These are phyloP conservation scores for Blera fallax DNA, from an alignment of 2,888 invertebrate species.

Conservation along the genomic window DNA sequence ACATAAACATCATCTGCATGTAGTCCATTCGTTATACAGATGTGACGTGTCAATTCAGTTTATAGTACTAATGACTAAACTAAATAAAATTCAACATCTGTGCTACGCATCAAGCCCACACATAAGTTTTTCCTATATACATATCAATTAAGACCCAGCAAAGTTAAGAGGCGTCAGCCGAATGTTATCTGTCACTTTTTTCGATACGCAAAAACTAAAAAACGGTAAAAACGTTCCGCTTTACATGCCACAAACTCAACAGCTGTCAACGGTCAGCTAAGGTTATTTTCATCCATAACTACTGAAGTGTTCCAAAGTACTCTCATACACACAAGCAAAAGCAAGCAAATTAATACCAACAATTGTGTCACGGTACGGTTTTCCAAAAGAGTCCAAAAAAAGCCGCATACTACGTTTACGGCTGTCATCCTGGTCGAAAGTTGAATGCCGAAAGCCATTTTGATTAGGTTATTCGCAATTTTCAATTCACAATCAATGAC, in stretches of 20 bases:
- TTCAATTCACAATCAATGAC: constrained; percentile 76
- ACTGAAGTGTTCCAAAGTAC: constrained; percentile 1
- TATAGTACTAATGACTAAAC: too few relatives aligned
- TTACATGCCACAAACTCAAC: constrained; percentile 38
- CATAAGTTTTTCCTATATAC: neutral
- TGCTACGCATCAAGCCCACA: neutral
- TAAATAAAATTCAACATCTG: too few relatives aligned
- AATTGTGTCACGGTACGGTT: constrained; percentile 36
- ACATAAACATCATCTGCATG: too few relatives aligned
- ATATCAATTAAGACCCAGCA: constrained; percentile 30
- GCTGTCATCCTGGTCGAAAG: constrained; percentile 36
- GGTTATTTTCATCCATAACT: constrained; percentile 29
- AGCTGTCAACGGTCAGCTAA: constrained; percentile 52
- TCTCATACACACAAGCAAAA: neutral
- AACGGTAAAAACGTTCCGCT: constrained; percentile 18
- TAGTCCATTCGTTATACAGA: too few relatives aligned
- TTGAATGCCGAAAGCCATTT: constrained; percentile 56
- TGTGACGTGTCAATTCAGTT: too few relatives aligned
- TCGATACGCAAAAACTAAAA: constrained; percentile 20
- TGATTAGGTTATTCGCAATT: constrained; percentile 77
- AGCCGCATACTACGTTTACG: neutral
- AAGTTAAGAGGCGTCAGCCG: constrained; percentile 36
- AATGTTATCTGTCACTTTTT: constrained; percentile 42
- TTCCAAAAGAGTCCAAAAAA: constrained; percentile 12
- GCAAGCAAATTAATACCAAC: constrained; percentile 46